Percentiles rank a stretch among this genome's conserved stretches.
phyloP scores from a whole-genome alignment of 2,113 vertebrate species.

The Gopherus flavomarginatus region DNA sequence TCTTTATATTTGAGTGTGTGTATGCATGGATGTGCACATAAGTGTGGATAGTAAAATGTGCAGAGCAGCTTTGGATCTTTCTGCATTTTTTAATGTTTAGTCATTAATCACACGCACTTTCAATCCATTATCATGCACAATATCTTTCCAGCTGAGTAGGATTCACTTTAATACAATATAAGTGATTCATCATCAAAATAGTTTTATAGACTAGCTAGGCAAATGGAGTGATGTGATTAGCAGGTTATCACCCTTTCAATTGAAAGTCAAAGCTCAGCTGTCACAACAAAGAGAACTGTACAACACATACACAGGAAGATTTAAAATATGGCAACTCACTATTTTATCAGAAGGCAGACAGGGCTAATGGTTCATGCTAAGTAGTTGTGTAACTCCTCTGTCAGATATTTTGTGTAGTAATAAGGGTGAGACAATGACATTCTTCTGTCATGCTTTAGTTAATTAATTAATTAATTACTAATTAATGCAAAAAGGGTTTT shows the following conservation, averaged over 20 bases:
- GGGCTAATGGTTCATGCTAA: neutral
- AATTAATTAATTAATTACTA: neutral
- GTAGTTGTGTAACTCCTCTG: neutral
- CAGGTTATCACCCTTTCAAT: slow-evolving; percentile 38
- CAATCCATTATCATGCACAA: slow-evolving; percentile 19
- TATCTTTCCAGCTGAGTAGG: slow-evolving; percentile 52
- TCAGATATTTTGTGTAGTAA: neutral
- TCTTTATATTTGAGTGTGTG: neutral
- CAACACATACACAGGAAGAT: slow-evolving; percentile 9
- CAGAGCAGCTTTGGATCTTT: neutral
- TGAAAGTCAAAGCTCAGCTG: slow-evolving; percentile 42
- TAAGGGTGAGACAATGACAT: neutral
- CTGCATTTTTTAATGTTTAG: neutral
- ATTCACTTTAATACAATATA: slow-evolving; percentile 60
- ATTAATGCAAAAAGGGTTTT: neutral
- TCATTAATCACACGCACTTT: slow-evolving; percentile 34
- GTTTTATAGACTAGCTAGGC: slow-evolving; percentile 49
- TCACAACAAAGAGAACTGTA: slow-evolving; percentile 24
- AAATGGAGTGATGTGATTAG: slow-evolving; percentile 60
- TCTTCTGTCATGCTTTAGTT: neutral
- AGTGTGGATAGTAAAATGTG: neutral
- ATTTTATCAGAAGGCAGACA: neutral
- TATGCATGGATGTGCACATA: no score
- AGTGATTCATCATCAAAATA: slow-evolving; percentile 70
- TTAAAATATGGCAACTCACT: neutral